These are phyloP conservation scores for Pseudomyrmex sp. DNA, from an alignment of 1,140 invertebrate species.

Conservation along the genomic window DNA sequence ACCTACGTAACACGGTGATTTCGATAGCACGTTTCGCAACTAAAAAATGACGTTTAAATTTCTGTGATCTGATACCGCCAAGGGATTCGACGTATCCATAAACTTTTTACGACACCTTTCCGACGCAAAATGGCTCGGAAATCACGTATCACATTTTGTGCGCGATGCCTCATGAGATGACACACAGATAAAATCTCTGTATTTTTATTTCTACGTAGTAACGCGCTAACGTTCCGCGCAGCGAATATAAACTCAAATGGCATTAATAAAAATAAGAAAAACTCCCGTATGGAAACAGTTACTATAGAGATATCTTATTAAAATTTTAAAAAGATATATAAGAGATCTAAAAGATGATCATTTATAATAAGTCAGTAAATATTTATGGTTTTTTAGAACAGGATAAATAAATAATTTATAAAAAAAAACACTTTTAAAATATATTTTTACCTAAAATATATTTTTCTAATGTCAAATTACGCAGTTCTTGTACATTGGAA, in stretches of 20 bases:
- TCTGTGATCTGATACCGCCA: slow-evolving; percentile 19
- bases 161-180: slow-evolving; percentile 29
- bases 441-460: slow-evolving; percentile 73
- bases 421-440: background rate
- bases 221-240: background rate
- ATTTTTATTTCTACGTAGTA: slow-evolving; percentile 17
- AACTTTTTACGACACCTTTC: slow-evolving; percentile 35
- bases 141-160: slow-evolving; percentile 48
- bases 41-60: slow-evolving; percentile 52
- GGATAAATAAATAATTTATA: background rate
- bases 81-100: slow-evolving; percentile 26
- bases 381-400: background rate
- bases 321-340: background rate
- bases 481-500: slow-evolving; percentile 69
- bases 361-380: background rate
- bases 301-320: background rate
- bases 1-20: slow-evolving; percentile 11
- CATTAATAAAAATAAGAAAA: slow-evolving; percentile 3
- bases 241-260: slow-evolving; percentile 6
- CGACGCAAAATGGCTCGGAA: slow-evolving; percentile 31
- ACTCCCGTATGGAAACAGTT: background rate
- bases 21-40: slow-evolving; percentile 1
- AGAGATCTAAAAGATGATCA: background rate
- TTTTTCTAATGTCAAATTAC: slow-evolving; percentile 69
- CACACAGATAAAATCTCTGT: slow-evolving; percentile 27